A percentile compares a stretch with the other conserved stretches of the same genome.
Conservation (phyloP, 2,888 invertebrate genomes). For the Dorcus hopei region DNA sequence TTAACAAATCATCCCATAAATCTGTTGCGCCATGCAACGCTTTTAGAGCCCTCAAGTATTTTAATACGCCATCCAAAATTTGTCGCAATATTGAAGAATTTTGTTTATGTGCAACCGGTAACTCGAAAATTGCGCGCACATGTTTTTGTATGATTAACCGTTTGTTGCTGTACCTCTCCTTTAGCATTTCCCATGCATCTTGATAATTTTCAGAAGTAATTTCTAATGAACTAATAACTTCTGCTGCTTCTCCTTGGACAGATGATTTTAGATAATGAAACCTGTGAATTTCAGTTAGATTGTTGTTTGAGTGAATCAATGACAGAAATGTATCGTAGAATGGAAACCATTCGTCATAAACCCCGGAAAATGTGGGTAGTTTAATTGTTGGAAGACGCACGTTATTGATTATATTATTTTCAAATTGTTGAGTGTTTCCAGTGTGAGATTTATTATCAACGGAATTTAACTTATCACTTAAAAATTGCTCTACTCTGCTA, state of each 20-base stretch:
- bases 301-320: conserved; percentile 8
- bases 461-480: not conserved
- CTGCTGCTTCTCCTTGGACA: conserved; percentile 13
- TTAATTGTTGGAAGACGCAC: conserved; percentile 16
- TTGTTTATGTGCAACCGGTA: conserved; percentile 1
- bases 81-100: conserved; percentile 1
- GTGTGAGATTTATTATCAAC: not conserved
- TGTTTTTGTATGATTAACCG: conserved; percentile 23
- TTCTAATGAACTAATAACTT: conserved; percentile 20
- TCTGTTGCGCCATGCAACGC: not conserved
- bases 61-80: conserved; percentile 4
- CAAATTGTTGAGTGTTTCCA: too few species aligned
- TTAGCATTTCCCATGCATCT: conserved; percentile 24
- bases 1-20: too few species aligned
- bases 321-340: conserved; percentile 14
- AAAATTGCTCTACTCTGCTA: not conserved
- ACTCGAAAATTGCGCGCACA: conserved; percentile 22
- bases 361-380: conserved; percentile 11
- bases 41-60: conserved; percentile 8
- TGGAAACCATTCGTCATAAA: conserved; percentile 9
- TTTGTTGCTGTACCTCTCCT: conserved; percentile 24
- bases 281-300: conserved; percentile 11
- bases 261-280: conserved; percentile 17
- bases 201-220: conserved; percentile 20
- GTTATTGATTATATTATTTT: not conserved